phyloP scores from a whole-genome alignment of 2,113 vertebrate genomes.

The Plecturocebus donacophilus region DNA sequence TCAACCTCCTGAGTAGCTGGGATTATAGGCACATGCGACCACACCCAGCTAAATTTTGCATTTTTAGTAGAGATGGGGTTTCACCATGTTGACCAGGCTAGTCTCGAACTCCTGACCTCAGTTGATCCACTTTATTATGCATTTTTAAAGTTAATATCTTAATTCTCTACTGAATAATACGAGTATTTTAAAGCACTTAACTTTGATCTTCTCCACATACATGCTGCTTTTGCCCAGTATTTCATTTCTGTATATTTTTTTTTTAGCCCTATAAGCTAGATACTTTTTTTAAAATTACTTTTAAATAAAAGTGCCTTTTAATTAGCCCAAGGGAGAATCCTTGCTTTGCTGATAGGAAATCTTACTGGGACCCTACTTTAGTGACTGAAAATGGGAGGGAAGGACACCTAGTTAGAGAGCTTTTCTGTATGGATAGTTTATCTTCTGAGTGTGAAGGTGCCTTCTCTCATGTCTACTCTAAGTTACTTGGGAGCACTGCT shows the following conservation, averaged over 20 bases:
- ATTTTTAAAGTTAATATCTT: not conserved
- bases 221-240: not conserved
- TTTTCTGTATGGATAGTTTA: not conserved
- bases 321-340: not conserved
- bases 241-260: not conserved
- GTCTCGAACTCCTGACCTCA: too few relatives aligned
- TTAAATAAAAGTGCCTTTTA: not conserved
- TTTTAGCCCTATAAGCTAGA: not conserved
- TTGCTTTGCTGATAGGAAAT: not conserved
- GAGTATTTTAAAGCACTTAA: not conserved
- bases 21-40: too few relatives aligned
- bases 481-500: not conserved
- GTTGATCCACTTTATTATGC: not conserved
- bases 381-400: not conserved
- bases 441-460: not conserved
- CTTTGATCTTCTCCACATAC: not conserved
- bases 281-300: not conserved
- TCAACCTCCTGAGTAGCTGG: too few relatives aligned
- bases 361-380: not conserved
- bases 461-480: not conserved
- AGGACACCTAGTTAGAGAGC: not conserved
- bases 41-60: too few relatives aligned
- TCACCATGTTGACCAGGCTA: too few relatives aligned
- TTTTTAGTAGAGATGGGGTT: too few relatives aligned
- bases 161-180: not conserved